A percentile compares a stretch with the other conserved stretches of the same genome.
These are phyloP conservation scores for Pocillopora verrucosa DNA, from an alignment of 64 coral and sea anemone species.

Conservation along the genomic window DNA sequence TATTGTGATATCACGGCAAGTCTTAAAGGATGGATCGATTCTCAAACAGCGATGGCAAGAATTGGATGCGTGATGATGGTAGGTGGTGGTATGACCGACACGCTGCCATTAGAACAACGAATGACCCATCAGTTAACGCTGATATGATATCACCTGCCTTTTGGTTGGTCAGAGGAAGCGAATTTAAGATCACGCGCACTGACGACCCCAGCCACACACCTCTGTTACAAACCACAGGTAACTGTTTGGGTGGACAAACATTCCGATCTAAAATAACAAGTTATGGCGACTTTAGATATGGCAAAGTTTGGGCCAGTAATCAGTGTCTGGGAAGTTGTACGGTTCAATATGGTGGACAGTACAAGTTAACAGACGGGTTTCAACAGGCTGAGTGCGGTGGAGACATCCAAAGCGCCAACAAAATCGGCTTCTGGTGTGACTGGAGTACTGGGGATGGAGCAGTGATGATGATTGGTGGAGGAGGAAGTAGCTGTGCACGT, in stretches of 20 bases:
- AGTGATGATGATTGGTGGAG: constrained; percentile 10
- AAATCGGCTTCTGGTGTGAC: background rate
- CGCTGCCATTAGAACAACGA: background rate
- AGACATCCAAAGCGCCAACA: background rate
- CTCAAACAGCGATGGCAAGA: background rate
- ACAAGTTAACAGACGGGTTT: constrained; percentile 9
- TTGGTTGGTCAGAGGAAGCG: constrained; percentile 37
- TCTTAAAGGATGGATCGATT: background rate
- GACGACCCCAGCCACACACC: constrained; percentile 30
- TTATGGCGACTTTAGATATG: constrained; percentile 10
- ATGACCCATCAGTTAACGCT: background rate
- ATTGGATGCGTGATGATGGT: background rate
- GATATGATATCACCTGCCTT: background rate
- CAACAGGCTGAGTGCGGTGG: background rate
- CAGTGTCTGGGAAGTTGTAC: background rate
- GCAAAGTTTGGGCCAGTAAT: background rate
- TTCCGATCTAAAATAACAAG: background rate
- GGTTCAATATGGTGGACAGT: background rate
- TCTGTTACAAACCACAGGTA: background rate
- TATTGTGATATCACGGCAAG: background rate
- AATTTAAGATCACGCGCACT: constrained; percentile 59
- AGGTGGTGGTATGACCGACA: background rate
- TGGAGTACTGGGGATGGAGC: background rate
- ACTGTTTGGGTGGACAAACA: constrained; percentile 2
- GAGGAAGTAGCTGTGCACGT: background rate